Evolutionary conservation across 2,888 invertebrate species (phyloP).

Genomic region (Lepidocyrtinus sp.): DNA sequence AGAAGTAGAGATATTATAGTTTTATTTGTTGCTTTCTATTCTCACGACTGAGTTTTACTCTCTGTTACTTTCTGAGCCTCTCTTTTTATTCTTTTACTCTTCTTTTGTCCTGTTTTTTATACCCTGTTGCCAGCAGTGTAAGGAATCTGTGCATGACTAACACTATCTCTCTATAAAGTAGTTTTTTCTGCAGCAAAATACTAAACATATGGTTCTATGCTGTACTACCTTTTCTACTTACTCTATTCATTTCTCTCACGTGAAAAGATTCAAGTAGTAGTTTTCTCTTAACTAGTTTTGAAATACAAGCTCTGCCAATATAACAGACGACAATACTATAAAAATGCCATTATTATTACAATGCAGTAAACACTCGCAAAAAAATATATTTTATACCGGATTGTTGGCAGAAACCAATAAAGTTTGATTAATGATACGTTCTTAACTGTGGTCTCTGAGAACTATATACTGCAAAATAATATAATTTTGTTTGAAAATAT

Average conservation of each 20-base stretch:
- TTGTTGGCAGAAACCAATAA: slow-evolving; percentile 33
- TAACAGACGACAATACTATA: slow-evolving; percentile 19
- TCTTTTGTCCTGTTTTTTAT: too few species aligned
- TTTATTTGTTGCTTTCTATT: too few species aligned
- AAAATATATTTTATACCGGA: background rate
- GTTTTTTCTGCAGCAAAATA: slow-evolving; percentile 1
- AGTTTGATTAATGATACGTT: slow-evolving; percentile 52
- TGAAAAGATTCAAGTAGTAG: slow-evolving; percentile 9
- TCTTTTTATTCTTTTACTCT: too few species aligned
- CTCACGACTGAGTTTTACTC: too few species aligned
- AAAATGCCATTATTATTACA: slow-evolving; percentile 13
- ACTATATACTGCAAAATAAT: background rate
- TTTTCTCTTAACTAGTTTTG: slow-evolving; percentile 1
- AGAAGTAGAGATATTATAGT: too few species aligned
- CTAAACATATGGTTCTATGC: too few species aligned
- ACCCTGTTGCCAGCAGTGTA: background rate
- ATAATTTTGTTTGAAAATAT: too few species aligned
- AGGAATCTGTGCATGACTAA: background rate
- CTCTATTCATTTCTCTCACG: slow-evolving; percentile 6
- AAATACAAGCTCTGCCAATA: slow-evolving; percentile 33
- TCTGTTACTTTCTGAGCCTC: too few species aligned
- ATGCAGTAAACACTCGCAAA: slow-evolving; percentile 11
- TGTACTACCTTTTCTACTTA: background rate
- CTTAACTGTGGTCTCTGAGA: slow-evolving; percentile 48
- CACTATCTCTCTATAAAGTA: background rate